A percentile compares a stretch with the other conserved stretches of the same genome.
Conservation (phyloP, 2,888 invertebrate species). For the Scaeva pyrastri region DNA sequence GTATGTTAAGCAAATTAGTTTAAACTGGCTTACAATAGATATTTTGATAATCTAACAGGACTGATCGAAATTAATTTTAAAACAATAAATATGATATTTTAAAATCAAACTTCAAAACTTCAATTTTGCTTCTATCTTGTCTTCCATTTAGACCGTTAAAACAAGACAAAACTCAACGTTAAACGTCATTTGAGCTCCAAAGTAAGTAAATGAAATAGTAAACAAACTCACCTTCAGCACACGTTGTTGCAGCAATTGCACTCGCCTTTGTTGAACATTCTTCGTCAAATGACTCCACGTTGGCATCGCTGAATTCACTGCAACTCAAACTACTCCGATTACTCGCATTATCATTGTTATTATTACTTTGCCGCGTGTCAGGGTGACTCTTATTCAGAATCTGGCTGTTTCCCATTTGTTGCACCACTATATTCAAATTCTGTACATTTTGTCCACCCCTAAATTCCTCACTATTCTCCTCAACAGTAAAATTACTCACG, state of each 20-base stretch:
- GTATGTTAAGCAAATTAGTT: no score
- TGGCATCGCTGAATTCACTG: conserved; percentile 55
- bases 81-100: no score
- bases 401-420: conserved; percentile 53
- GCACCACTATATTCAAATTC: conserved; percentile 63
- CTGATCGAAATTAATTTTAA: no score
- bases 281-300: conserved; percentile 26
- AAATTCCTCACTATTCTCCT: conserved; percentile 43
- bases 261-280: conserved; percentile 11
- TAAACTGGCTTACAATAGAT: no score
- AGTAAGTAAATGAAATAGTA: neutral
- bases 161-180: no score
- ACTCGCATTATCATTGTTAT: conserved; percentile 46
- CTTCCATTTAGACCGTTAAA: no score
- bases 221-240: conserved; percentile 77
- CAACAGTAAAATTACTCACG: conserved; percentile 66
- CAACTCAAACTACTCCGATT: conserved; percentile 65
- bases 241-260: conserved; percentile 22
- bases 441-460: conserved; percentile 49
- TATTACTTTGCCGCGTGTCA: conserved; percentile 36
- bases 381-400: conserved; percentile 52
- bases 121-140: no score
- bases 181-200: no score
- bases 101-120: no score
- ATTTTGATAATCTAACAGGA: no score